A percentile compares a stretch with the other conserved stretches of the same genome.
Conservation (phyloP, 2,797 vertebrate genomes). For the Coluber constrictor region DNA sequence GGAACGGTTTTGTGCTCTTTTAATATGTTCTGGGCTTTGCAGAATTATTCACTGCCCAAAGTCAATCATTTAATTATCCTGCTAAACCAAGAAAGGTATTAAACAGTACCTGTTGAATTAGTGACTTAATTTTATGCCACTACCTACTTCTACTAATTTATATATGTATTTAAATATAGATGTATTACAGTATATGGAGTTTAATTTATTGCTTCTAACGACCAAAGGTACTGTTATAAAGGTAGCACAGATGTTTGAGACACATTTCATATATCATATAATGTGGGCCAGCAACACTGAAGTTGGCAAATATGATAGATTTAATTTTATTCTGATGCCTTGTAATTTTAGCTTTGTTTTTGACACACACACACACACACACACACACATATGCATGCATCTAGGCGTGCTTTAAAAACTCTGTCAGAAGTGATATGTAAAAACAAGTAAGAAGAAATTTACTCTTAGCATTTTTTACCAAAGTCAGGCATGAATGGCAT, state of each 20-base stretch:
- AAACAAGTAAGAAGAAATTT: conserved; percentile 56
- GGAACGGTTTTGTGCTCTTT: conserved; percentile 2
- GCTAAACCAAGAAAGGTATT: conserved; percentile 33
- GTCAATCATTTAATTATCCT: conserved; percentile 17
- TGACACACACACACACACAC: conserved; percentile 51
- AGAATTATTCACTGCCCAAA: not conserved
- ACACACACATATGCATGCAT: no score
- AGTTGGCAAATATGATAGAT: conserved; percentile 37
- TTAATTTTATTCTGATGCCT: conserved; percentile 43
- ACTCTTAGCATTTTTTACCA: conserved; percentile 47
- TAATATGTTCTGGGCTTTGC: not conserved
- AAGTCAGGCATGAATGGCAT: conserved; percentile 67
- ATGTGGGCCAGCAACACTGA: conserved; percentile 51
- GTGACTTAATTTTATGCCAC: conserved; percentile 47
- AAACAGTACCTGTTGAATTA: conserved; percentile 42
- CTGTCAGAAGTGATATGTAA: conserved; percentile 46
- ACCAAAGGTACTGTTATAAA: conserved; percentile 56
- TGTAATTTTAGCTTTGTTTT: conserved; percentile 51
- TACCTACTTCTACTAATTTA: conserved; percentile 18
- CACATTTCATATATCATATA: conserved; percentile 46
- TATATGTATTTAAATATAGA: not conserved
- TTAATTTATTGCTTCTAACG: conserved; percentile 73
- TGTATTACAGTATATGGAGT: conserved; percentile 60
- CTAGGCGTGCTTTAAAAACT: conserved; percentile 42
- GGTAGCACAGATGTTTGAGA: conserved; percentile 54